Evolutionary conservation across 2,888 invertebrate species (phyloP).

Genomic region (Tenthredo scrophulariae): DNA sequence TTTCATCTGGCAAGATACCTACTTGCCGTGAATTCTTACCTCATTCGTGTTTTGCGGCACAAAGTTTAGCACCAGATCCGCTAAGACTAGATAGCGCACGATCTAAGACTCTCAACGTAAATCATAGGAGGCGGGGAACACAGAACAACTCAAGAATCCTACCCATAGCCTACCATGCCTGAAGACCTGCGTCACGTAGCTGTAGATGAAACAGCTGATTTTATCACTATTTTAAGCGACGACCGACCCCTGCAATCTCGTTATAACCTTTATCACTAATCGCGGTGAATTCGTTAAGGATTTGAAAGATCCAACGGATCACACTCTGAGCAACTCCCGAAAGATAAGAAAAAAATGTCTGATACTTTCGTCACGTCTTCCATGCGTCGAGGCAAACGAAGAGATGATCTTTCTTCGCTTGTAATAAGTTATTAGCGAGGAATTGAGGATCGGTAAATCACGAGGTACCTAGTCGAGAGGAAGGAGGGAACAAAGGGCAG

Average conservation of each 20-base stretch:
- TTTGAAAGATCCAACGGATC: neutral
- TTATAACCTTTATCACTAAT: neutral
- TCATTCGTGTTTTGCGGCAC: neutral
- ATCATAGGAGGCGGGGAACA: slow-evolving; percentile 25
- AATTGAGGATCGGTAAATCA: slow-evolving; percentile 13
- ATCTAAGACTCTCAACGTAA: slow-evolving; percentile 41
- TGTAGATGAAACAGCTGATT: slow-evolving; percentile 3
- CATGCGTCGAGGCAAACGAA: neutral
- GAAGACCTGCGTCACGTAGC: slow-evolving; percentile 30
- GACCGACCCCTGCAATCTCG: neutral
- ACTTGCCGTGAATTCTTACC: slow-evolving; percentile 1
- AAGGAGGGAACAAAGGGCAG: neutral
- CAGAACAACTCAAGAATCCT: slow-evolving; percentile 1
- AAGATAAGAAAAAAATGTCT: neutral
- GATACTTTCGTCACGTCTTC: neutral
- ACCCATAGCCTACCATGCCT: neutral
- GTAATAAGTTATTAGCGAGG: slow-evolving; percentile 32
- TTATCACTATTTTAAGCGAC: slow-evolving; percentile 18
- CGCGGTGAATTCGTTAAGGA: neutral
- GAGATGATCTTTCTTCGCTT: neutral
- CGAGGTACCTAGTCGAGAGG: neutral
- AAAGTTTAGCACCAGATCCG: slow-evolving; percentile 45
- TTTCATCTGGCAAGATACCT: neutral
- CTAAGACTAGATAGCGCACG: slow-evolving; percentile 31
- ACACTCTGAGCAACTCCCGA: neutral